phyloP scores from a whole-genome alignment of 2,888 invertebrate genomes.

The Byasa hedistus region DNA sequence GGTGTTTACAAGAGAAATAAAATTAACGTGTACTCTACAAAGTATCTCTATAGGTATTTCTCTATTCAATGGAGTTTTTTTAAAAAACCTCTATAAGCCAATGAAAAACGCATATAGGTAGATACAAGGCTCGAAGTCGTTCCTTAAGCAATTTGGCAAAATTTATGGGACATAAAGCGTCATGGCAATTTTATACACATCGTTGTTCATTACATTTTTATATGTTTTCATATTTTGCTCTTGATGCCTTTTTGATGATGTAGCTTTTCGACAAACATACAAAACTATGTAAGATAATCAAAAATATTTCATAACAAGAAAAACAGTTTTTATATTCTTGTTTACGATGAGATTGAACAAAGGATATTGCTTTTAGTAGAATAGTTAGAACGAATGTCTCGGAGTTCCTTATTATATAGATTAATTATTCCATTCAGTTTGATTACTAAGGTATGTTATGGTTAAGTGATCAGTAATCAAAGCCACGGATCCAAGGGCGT shows the following conservation, averaged over 20 bases:
- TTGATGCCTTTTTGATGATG: not conserved
- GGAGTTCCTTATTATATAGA: conserved; percentile 7
- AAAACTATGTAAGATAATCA: not conserved
- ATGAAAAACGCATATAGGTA: not conserved
- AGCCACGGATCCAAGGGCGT: conserved; percentile 17
- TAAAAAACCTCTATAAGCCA: not conserved
- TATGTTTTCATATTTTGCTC: not conserved
- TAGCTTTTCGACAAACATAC: not conserved
- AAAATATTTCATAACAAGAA: conserved; percentile 1
- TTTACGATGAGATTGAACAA: conserved; percentile 10
- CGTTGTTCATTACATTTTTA: not conserved
- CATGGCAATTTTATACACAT: not conserved
- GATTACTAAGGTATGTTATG: conserved; percentile 23
- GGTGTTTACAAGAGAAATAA: too few relatives aligned
- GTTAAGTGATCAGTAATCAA: conserved; percentile 28
- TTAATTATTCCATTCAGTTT: conserved; percentile 18
- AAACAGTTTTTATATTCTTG: conserved; percentile 20
- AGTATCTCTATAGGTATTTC: too few relatives aligned
- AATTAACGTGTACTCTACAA: too few relatives aligned
- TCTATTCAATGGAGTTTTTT: too few relatives aligned
- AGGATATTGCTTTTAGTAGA: conserved; percentile 8
- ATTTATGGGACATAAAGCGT: not conserved
- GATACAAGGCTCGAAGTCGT: not conserved
- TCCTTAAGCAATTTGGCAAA: not conserved
- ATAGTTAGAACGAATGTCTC: not conserved